These are phyloP conservation scores for Ceratotherium simum DNA, from an alignment of 2,113 vertebrate species.

Conservation along the genomic window DNA sequence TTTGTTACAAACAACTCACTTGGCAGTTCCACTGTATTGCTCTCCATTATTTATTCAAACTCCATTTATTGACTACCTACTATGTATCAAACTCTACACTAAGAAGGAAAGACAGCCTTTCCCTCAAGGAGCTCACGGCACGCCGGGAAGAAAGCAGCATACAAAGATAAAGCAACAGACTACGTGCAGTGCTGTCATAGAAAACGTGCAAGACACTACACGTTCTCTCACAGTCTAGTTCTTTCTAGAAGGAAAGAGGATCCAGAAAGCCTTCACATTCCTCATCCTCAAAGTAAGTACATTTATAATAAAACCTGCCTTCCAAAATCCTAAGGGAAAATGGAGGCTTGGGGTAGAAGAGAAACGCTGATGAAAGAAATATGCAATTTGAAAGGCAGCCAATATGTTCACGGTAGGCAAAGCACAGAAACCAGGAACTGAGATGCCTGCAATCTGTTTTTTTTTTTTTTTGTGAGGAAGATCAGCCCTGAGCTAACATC, in stretches of 20 bases:
- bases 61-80: not conserved
- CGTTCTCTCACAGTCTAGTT: not conserved
- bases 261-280: not conserved
- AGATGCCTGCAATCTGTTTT: not conserved
- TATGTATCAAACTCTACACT: not conserved
- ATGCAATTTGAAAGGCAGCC: not conserved
- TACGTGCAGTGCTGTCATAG: not conserved
- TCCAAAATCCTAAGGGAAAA: slow-evolving; percentile 30
- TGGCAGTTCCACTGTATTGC: not conserved
- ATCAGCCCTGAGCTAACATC: no score
- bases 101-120: not conserved
- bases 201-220: not conserved
- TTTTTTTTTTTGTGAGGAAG: not conserved
- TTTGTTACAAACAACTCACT: not conserved
- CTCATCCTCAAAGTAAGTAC: not conserved
- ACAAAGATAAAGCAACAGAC: not conserved
- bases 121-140: not conserved
- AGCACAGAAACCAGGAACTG: not conserved
- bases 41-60: not conserved
- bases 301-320: not conserved
- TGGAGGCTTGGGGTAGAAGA: not conserved
- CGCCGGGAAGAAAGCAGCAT: not conserved
- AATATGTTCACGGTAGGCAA: not conserved
- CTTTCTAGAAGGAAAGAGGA: not conserved
- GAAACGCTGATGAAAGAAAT: not conserved